Conservation (phyloP, 2,113 vertebrate genomes). For the Megaleporinus macrocephalus region DNA sequence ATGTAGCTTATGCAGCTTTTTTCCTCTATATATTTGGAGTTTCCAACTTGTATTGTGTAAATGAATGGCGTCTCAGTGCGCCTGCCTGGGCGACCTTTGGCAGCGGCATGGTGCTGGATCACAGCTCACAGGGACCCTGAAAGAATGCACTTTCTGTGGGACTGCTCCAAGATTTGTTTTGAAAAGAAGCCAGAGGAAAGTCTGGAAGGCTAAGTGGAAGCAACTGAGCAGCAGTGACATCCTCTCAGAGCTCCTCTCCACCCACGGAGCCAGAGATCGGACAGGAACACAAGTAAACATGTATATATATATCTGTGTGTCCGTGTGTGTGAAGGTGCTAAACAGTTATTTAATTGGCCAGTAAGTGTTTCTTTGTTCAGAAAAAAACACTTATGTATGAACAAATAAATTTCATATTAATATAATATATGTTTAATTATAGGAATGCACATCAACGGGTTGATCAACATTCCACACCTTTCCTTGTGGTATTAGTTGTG, state of each 20-base stretch:
- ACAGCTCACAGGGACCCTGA: constrained; percentile 39
- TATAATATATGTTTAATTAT: no score
- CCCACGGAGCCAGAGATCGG: constrained; percentile 20
- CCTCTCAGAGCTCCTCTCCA: constrained; percentile 47
- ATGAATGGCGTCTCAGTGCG: constrained; percentile 48
- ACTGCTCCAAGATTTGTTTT: constrained; percentile 76
- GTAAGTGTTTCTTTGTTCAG: no score
- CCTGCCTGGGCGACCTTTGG: constrained; percentile 37
- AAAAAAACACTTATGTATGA: no score
- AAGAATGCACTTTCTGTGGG: constrained; percentile 71
- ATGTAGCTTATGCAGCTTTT: neutral
- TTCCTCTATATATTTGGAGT: constrained; percentile 20
- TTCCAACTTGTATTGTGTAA: constrained; percentile 16
- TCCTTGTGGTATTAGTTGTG: no score
- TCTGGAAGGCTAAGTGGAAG: constrained; percentile 76
- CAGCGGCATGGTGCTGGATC: constrained; percentile 28
- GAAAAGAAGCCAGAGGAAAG: constrained; percentile 75
- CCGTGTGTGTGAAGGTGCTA: no score
- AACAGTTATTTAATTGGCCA: no score
- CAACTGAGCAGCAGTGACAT: constrained; percentile 68
- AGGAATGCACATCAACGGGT: no score
- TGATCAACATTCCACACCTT: no score
- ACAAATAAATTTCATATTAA: no score
- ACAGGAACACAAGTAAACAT: constrained; percentile 7
- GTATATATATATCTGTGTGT: neutral